A percentile compares a stretch with the other conserved stretches of the same genome.
Conservation (phyloP, 2,888 invertebrate genomes). For the Leucophenga montana region DNA sequence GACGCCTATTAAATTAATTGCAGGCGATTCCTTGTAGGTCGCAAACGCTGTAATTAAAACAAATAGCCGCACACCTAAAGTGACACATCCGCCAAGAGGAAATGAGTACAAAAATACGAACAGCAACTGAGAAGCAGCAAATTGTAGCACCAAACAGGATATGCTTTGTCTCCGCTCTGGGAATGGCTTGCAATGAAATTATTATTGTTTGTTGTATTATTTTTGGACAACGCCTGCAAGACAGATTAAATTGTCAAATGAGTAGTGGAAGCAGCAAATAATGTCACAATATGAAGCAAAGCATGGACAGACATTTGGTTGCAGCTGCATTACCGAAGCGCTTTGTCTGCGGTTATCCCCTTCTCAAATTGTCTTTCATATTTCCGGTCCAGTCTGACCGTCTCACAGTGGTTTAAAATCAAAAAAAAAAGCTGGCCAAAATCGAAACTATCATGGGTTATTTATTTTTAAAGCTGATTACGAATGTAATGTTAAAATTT, state of each 20-base stretch:
- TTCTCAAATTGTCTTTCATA: neutral
- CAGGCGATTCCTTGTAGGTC: neutral
- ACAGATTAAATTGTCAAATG: slow-evolving; percentile 13
- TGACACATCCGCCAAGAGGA: slow-evolving; percentile 34
- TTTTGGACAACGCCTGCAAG: neutral
- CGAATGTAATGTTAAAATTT: too few relatives aligned
- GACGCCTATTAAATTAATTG: neutral
- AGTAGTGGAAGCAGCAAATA: neutral
- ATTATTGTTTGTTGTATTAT: slow-evolving; percentile 7
- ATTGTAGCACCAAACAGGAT: slow-evolving; percentile 29
- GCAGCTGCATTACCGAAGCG: slow-evolving; percentile 6
- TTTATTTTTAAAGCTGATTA: too few relatives aligned
- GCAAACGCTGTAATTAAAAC: slow-evolving; percentile 33
- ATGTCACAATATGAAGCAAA: neutral
- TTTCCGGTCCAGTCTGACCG: neutral
- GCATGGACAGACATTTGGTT: neutral
- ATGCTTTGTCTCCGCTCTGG: slow-evolving; percentile 42
- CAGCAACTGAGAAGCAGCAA: slow-evolving; percentile 24
- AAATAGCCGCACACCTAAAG: slow-evolving; percentile 36
- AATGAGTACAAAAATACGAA: slow-evolving; percentile 33
- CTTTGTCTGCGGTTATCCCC: slow-evolving; percentile 21
- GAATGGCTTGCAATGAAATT: slow-evolving; percentile 35
- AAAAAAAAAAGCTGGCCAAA: too few relatives aligned
- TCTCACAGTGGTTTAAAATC: too few relatives aligned
- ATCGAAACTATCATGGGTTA: too few relatives aligned